phyloP scores from a whole-genome alignment of 2,797 vertebrate genomes.

The Artibeus lituratus region DNA sequence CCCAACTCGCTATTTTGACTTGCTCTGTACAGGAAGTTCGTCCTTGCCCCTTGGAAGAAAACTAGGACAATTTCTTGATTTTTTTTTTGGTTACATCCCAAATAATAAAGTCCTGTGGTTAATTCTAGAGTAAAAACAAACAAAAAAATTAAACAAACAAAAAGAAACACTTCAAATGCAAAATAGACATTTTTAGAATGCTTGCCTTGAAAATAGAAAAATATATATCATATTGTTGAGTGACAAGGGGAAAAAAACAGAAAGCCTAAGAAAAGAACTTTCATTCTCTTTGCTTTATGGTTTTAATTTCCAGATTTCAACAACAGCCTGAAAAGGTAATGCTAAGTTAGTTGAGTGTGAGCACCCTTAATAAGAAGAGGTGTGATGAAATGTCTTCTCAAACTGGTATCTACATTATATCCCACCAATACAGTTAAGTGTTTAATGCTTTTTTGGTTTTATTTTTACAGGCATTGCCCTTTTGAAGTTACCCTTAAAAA shows the following conservation, averaged over 20 bases:
- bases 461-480: constrained; percentile 34
- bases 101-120: not conserved
- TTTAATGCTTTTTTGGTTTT: not conserved
- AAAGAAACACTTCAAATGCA: not conserved
- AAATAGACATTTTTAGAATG: not conserved
- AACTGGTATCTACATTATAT: not conserved
- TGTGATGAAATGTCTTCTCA: not conserved
- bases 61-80: not conserved
- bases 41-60: not conserved
- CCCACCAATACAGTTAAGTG: not conserved
- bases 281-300: not conserved
- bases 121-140: not conserved
- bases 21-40: not conserved
- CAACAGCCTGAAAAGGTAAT: not conserved
- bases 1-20: not conserved
- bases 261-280: not conserved
- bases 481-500: not conserved
- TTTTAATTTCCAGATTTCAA: not conserved
- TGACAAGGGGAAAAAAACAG: not conserved
- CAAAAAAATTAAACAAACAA: no score
- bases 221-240: not conserved
- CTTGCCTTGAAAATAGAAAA: not conserved
- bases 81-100: not conserved
- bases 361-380: not conserved
- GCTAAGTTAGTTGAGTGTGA: not conserved